Evolutionary conservation across 2,888 invertebrate genomes (phyloP).

Genomic region (Agrotis exclamationis): DNA sequence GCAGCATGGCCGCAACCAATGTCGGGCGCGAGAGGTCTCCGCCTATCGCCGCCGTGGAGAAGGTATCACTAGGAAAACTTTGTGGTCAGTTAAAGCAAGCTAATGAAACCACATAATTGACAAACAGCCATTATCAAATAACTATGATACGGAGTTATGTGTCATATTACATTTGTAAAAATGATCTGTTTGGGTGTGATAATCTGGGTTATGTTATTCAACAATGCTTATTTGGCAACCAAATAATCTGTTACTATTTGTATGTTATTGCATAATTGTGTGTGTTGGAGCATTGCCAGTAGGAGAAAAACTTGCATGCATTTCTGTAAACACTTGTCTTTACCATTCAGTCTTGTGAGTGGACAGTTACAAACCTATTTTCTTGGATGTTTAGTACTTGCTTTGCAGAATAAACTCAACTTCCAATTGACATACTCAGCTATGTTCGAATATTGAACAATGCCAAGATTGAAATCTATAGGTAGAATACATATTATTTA

Average conservation of each 20-base stretch:
- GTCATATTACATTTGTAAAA: background rate
- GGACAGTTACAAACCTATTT: background rate
- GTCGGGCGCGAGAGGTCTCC: no score
- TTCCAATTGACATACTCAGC: background rate
- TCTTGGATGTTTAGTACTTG: background rate
- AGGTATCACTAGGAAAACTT: no score
- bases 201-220: constrained; percentile 10
- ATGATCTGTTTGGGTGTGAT: background rate
- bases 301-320: constrained; percentile 10
- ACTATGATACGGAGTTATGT: constrained; percentile 31
- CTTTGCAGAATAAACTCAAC: background rate
- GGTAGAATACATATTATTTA: no score
- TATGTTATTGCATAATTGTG: constrained; percentile 18
- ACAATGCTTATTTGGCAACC: constrained; percentile 10
- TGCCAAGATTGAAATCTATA: no score
- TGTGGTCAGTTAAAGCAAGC: background rate
- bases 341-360: background rate
- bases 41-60: no score
- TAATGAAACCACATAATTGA: background rate
- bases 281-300: constrained; percentile 44
- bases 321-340: constrained; percentile 12
- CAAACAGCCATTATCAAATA: background rate
- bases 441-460: background rate
- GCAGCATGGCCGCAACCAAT: no score
- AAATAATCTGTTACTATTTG: constrained; percentile 19